Base-by-base conservation (phyloP, 2,797 vertebrate genomes). In the Apodemus agrarius region DNA sequence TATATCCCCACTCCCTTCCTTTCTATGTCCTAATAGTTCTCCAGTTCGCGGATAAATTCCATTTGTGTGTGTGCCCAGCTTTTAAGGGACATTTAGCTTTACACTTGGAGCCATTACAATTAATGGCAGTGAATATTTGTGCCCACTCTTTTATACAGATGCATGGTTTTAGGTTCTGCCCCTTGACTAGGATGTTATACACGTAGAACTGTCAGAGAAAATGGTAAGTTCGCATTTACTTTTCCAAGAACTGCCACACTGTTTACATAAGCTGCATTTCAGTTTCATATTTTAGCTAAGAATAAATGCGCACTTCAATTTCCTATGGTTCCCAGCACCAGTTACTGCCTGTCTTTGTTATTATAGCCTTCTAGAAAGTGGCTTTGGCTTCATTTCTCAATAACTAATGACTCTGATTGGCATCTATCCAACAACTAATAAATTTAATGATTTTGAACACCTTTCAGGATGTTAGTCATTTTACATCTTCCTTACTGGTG, bases 331-430 rank as follows among this genome's bases (percentile, higher is more conserved):
- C 34, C 69, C 22, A 52, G 46, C 4, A 74, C 5, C 49, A 81
- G 6, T 59, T 92, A 84, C 34, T 57, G 0, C 22, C 61, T 61
- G 26, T 8, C 26, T 67, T 79, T 83, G 22, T 67, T 46, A 61
- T 54, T 34, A 72, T 10, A 72, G 46, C 29, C 65, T 67, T 89
- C 57, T 81, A 85, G 17, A 11, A 17, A 22, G 3, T 72, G 69
- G 46, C 34, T 97, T 89, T 89, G 43, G 37, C 78, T 94, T 65
- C 22, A 54, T 92, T 67, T 80, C 46, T 78, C 74, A 89, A 52
- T 37, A 79, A 65, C 22, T 81, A 57, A 57, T 81, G 29, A 78
- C 57, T 59, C 46, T 89, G 69, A 43, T 63, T 94, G 69, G 43
- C 31, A 29, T 94, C 76, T 90, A n/a, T 63, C 74, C 37, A 79